Percentiles rank a stretch among this genome's conserved stretches.
Evolutionary conservation across 2,113 vertebrate genomes (phyloP).

Genomic region (Ailuropoda melanoleuca): DNA sequence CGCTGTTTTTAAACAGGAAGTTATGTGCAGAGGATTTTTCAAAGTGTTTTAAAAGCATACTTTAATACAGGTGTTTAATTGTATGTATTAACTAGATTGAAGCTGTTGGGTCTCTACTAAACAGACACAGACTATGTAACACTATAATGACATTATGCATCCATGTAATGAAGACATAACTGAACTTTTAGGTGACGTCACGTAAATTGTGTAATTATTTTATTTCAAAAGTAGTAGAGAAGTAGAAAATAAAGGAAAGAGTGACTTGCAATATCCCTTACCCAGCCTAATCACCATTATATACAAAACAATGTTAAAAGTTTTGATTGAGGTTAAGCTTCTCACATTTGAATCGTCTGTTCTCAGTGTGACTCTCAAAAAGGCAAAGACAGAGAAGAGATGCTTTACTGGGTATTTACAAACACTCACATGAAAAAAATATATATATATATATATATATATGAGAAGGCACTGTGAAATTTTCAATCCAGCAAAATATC

Average conservation of each 20-base stretch:
- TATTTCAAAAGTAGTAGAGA: background rate
- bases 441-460: background rate
- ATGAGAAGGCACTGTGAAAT: background rate
- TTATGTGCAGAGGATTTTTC: background rate
- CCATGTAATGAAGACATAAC: background rate
- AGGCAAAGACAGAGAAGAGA: background rate
- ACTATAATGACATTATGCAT: background rate
- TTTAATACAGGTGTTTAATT: slow-evolving; percentile 21
- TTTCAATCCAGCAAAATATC: background rate
- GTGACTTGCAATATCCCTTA: background rate
- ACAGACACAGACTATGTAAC: background rate
- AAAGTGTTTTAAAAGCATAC: background rate
- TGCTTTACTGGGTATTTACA: background rate
- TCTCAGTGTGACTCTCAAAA: background rate
- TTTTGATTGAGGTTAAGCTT: background rate
- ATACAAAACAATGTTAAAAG: background rate
- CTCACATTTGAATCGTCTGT: background rate
- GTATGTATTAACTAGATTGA: background rate
- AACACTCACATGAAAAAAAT: background rate
- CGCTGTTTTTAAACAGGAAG: background rate
- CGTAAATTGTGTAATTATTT: background rate
- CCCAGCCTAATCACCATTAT: background rate
- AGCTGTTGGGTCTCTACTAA: background rate
- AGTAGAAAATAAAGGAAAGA: slow-evolving; percentile 20
- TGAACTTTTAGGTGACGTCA: slow-evolving; percentile 5